These are phyloP conservation scores for Drosophila rhopaloa DNA, from an alignment of 1,140 invertebrate genomes.

Conservation along the genomic window DNA sequence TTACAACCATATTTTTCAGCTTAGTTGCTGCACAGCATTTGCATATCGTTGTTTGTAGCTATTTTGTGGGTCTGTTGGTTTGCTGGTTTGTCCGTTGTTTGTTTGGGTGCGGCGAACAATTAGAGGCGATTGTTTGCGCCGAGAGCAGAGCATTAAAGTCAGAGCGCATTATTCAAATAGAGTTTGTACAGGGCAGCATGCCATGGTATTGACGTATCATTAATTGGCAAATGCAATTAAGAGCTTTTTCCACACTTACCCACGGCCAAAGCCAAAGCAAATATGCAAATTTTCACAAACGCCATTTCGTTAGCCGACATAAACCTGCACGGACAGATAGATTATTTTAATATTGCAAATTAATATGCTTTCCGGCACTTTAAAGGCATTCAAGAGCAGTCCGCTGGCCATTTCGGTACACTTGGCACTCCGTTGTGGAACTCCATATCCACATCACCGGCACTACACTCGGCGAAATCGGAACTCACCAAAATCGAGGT, in stretches of 20 bases:
- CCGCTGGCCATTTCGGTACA: slow-evolving; percentile 14
- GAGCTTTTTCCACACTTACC: slow-evolving; percentile 64
- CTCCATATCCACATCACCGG: slow-evolving; percentile 20
- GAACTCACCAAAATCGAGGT: slow-evolving; percentile 45
- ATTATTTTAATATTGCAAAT: slow-evolving; percentile 35
- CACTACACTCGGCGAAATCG: slow-evolving; percentile 20
- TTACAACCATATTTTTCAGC: slow-evolving; percentile 48
- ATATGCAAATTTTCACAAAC: slow-evolving; percentile 78
- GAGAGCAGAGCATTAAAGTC: slow-evolving; percentile 39
- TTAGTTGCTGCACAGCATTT: slow-evolving; percentile 30
- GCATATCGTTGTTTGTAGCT: slow-evolving; percentile 28
- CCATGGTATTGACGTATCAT: slow-evolving; percentile 33
- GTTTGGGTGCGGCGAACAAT: slow-evolving; percentile 36
- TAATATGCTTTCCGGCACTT: slow-evolving; percentile 32
- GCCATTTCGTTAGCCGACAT: slow-evolving; percentile 68
- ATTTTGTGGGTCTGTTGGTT: slow-evolving; percentile 22
- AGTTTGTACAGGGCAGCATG: slow-evolving; percentile 9
- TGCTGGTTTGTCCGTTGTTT: slow-evolving; percentile 24
- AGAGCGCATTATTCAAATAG: slow-evolving; percentile 51
- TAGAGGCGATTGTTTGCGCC: slow-evolving; percentile 57
- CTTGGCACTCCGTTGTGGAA: slow-evolving; percentile 20
- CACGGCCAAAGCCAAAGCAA: slow-evolving; percentile 68
- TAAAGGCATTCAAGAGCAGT: slow-evolving; percentile 10
- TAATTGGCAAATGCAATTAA: slow-evolving; percentile 59
- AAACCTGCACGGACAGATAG: slow-evolving; percentile 61